A percentile compares a stretch with the other conserved stretches of the same genome.
Conservation (phyloP, 2,888 invertebrate genomes). For the Pollenia angustigena region DNA sequence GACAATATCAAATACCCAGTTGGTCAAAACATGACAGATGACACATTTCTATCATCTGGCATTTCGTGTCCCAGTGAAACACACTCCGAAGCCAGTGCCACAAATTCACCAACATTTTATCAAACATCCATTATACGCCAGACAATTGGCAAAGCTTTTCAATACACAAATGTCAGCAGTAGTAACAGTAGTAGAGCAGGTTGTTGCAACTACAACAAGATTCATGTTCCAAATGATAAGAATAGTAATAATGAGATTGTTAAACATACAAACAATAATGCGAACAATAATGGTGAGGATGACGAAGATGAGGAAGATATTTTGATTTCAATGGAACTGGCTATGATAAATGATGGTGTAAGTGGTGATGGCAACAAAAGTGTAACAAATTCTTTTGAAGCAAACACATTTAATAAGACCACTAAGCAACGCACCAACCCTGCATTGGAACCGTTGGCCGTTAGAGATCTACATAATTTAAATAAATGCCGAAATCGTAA, state of each 20-base stretch:
- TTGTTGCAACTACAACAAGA: slow-evolving; percentile 21
- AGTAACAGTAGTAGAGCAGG: not conserved
- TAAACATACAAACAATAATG: slow-evolving; percentile 11
- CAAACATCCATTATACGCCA: slow-evolving; percentile 52
- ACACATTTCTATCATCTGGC: slow-evolving; percentile 82
- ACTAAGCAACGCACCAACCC: slow-evolving; percentile 2
- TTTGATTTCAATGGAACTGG: slow-evolving; percentile 78
- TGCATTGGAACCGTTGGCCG: slow-evolving; percentile 66
- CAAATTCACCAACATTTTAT: slow-evolving; percentile 72
- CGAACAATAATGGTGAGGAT: not conserved
- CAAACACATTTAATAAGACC: not conserved
- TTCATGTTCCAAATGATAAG: slow-evolving; percentile 20
- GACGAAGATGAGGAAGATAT: slow-evolving; percentile 66
- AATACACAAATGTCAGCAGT: slow-evolving; percentile 46
- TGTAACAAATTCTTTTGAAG: slow-evolving; percentile 29
- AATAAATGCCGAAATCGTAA: slow-evolving; percentile 83
- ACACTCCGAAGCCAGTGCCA: slow-evolving; percentile 77
- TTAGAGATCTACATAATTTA: slow-evolving; percentile 80
- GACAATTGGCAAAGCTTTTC: slow-evolving; percentile 66
- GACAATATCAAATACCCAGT: slow-evolving; percentile 67
- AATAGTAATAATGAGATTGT: slow-evolving; percentile 12
- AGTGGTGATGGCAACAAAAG: slow-evolving; percentile 5
- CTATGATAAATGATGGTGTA: slow-evolving; percentile 77
- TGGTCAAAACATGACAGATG: slow-evolving; percentile 77
- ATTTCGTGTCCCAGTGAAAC: slow-evolving; percentile 83